A percentile compares a stretch with the other conserved stretches of the same genome.
These are phyloP conservation scores for Cryptoblepharus egeriae DNA, from an alignment of 2,797 vertebrate genomes.

Conservation along the genomic window DNA sequence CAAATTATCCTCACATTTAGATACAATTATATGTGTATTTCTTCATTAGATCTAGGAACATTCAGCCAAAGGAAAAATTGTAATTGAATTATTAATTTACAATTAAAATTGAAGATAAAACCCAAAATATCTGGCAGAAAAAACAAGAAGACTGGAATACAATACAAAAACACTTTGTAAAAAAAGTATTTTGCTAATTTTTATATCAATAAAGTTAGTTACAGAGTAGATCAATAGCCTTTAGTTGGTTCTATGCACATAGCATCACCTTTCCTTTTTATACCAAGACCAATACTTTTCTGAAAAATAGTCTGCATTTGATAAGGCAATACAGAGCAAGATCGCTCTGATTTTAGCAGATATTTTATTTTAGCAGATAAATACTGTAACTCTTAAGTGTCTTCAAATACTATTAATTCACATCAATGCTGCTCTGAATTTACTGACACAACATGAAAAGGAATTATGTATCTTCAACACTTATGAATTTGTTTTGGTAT, in stretches of 20 bases:
- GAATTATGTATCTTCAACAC: neutral
- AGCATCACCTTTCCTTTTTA: neutral
- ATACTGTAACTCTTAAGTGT: neutral
- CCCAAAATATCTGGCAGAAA: neutral
- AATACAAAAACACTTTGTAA: constrained; percentile 16
- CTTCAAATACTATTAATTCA: neutral
- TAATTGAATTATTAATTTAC: constrained; percentile 47
- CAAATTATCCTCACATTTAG: neutral
- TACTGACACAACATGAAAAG: neutral
- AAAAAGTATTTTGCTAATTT: constrained; percentile 23
- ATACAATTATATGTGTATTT: neutral
- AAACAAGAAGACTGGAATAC: neutral
- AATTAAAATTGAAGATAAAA: constrained; percentile 54
- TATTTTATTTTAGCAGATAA: neutral
- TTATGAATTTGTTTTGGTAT: neutral
- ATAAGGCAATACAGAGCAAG: neutral
- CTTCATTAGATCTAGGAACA: neutral
- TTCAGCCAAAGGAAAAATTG: constrained; percentile 44
- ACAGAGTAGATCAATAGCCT: neutral
- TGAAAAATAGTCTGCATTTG: constrained; percentile 28
- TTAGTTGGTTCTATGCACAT: neutral
- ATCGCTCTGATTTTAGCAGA: no score
- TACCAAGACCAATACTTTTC: constrained; percentile 2
- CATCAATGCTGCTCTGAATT: neutral
- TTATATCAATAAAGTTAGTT: constrained; percentile 13